Conservation (phyloP, 2,888 invertebrate species). For the Meiosimyza decipiens region DNA sequence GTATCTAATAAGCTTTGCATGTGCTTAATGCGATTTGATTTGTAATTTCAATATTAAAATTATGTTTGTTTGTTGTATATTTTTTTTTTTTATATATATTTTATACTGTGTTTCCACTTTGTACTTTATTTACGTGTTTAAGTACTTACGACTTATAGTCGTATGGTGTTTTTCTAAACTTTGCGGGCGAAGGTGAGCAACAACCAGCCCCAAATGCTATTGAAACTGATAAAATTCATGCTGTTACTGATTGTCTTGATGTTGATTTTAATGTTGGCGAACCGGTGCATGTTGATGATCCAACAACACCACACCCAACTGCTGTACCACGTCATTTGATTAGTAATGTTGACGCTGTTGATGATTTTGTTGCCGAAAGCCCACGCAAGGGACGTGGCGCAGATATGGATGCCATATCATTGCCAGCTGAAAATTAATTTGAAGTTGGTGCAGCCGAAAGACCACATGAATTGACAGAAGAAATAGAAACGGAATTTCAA, state of each 20-base stretch:
- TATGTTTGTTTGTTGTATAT: no score
- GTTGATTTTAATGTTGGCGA: slow-evolving; percentile 32
- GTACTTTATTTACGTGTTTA: no score
- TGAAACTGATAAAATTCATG: slow-evolving; percentile 1
- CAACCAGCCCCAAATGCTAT: slow-evolving; percentile 25
- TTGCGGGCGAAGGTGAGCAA: slow-evolving; percentile 36
- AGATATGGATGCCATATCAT: slow-evolving; percentile 61
- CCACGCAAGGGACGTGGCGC: slow-evolving; percentile 73
- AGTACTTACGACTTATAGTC: no score
- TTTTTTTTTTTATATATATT: no score
- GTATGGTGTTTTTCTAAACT: slow-evolving; percentile 37
- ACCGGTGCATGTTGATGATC: slow-evolving; percentile 29
- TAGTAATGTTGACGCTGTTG: slow-evolving; percentile 40
- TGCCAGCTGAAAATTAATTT: slow-evolving; percentile 63
- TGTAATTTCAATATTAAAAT: no score
- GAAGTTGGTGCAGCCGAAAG: slow-evolving; percentile 62
- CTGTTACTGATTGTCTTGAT: background rate
- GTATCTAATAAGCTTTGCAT: no score
- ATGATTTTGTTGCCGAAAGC: slow-evolving; percentile 74
- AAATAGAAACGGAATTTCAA: slow-evolving; percentile 44
- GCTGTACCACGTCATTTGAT: slow-evolving; percentile 31
- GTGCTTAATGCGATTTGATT: no score
- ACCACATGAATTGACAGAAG: slow-evolving; percentile 60
- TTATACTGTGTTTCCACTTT: no score
- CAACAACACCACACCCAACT: slow-evolving; percentile 36